These are phyloP conservation scores for Athene noctua DNA, from an alignment of 2,113 vertebrate genomes.

Conservation along the genomic window DNA sequence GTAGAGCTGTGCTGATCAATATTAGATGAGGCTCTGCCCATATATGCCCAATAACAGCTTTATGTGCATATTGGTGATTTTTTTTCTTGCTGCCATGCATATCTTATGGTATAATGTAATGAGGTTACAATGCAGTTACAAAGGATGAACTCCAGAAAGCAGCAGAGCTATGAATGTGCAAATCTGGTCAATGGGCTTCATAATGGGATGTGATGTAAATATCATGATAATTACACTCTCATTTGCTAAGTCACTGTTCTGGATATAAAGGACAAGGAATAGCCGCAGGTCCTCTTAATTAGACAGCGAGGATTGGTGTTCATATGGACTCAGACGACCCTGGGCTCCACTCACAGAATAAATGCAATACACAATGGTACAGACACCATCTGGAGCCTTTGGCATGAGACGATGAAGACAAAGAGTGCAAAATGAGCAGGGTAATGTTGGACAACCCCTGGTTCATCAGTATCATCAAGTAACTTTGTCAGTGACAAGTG, in stretches of 20 bases:
- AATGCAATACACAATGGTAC: background rate
- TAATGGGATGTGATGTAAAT: constrained; percentile 59
- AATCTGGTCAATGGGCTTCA: constrained; percentile 2
- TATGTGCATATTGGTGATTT: background rate
- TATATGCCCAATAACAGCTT: background rate
- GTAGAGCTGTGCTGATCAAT: background rate
- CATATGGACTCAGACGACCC: background rate
- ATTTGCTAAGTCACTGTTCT: constrained; percentile 57
- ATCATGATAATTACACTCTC: constrained; percentile 51
- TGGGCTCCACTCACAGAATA: background rate
- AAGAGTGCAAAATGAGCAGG: background rate
- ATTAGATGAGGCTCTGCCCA: background rate
- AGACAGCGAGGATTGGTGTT: background rate
- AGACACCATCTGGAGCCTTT: constrained; percentile 60
- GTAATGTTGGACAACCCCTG: background rate
- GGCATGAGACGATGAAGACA: background rate
- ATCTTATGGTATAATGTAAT: background rate
- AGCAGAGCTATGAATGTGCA: constrained; percentile 1
- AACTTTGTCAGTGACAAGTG: background rate
- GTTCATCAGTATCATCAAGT: background rate
- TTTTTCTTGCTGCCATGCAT: background rate
- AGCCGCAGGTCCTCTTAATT: constrained; percentile 43
- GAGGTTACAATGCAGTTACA: background rate
- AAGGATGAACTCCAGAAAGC: background rate
- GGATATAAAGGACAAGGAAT: constrained; percentile 56